Evolutionary conservation across 2,113 vertebrate genomes (phyloP).

Genomic region (Salvator merianae): DNA sequence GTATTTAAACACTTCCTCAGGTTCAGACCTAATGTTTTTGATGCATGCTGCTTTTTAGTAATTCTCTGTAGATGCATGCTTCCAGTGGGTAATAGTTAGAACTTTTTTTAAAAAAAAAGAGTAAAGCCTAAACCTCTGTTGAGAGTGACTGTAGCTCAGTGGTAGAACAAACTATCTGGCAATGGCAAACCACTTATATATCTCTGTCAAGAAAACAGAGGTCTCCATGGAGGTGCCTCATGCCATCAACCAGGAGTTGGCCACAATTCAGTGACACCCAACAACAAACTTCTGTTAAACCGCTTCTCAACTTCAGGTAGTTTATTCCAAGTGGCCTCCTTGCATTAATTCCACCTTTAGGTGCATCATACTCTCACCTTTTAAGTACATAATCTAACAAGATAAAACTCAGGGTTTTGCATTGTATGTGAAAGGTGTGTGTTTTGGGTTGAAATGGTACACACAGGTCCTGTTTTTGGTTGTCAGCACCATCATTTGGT

Average conservation of each 20-base stretch:
- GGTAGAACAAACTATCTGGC: no score
- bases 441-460: slow-evolving; percentile 61
- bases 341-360: slow-evolving; percentile 26
- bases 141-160: no score
- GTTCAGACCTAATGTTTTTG: not conserved
- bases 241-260: no score
- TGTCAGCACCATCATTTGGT: slow-evolving; percentile 78
- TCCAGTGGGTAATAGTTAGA: no score
- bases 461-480: slow-evolving; percentile 52
- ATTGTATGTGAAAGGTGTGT: slow-evolving; percentile 53
- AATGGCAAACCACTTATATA: no score
- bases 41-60: not conserved
- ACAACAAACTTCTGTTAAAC: not conserved
- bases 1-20: no score
- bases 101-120: not conserved
- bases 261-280: no score
- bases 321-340: slow-evolving; percentile 41
- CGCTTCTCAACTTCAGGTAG: slow-evolving; percentile 7
- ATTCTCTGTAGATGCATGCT: not conserved
- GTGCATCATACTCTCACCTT: no score
- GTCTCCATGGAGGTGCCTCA: no score
- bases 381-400: not conserved
- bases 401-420: not conserved
- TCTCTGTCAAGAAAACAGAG: no score
- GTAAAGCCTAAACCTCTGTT: slow-evolving; percentile 2